Percentiles rank a stretch among this genome's conserved stretches.
phyloP scores from a whole-genome alignment of 2,113 vertebrate genomes.

The Eublepharis macularius region DNA sequence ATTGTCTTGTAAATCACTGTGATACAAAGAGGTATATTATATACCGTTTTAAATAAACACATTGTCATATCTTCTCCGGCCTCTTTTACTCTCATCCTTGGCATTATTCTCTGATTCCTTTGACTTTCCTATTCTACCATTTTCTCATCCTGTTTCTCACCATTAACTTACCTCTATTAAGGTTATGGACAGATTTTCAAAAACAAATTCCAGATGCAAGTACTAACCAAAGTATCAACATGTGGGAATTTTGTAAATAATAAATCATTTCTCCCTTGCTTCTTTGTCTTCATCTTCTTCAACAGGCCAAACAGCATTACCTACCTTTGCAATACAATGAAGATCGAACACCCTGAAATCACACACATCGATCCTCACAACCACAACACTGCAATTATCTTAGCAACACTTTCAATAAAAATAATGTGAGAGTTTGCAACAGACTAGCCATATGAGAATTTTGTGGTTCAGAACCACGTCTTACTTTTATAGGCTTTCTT shows the following conservation, averaged over 20 bases:
- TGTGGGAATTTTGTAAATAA: background rate
- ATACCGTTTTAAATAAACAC: too few species aligned
- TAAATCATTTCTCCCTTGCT: background rate
- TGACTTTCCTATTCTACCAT: background rate
- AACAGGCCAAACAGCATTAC: background rate
- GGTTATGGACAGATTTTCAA: background rate
- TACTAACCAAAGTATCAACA: background rate
- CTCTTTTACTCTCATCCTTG: background rate
- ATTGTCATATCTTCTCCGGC: too few species aligned
- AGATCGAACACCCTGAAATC: background rate
- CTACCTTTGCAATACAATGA: background rate
- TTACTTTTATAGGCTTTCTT: constrained; percentile 26
- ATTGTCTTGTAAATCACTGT: too few species aligned
- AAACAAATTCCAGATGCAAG: background rate
- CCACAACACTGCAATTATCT: background rate
- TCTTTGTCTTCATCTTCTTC: background rate
- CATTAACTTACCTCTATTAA: background rate
- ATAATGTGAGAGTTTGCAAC: background rate
- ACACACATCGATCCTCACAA: background rate
- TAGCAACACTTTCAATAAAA: constrained; percentile 13
- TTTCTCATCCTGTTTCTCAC: background rate
- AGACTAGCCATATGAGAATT: constrained; percentile 6
- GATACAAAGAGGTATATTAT: too few species aligned
- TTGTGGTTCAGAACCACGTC: constrained; percentile 7
- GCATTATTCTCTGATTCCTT: background rate